Evolutionary conservation across 2,888 invertebrate genomes (phyloP).

Genomic region (Heterodera filipjevi): DNA sequence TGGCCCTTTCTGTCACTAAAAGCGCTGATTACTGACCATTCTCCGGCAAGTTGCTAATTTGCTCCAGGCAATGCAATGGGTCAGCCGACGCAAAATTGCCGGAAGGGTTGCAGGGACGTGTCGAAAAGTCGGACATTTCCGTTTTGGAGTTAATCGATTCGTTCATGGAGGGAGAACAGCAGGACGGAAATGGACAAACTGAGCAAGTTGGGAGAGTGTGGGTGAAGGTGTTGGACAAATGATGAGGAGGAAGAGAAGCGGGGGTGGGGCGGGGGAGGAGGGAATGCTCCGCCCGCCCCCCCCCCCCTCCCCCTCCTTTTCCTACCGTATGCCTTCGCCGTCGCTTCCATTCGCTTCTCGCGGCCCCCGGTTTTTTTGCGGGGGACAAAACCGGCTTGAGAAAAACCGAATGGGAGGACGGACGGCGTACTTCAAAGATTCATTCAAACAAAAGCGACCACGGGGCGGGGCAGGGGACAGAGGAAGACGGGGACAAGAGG

Average conservation of each 20-base stretch:
- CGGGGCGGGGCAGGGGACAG: neutral
- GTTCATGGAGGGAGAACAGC: neutral
- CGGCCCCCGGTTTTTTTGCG: neutral
- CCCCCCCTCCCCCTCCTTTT: constrained; percentile 7
- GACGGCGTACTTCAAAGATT: constrained; percentile 14
- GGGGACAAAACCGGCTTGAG: constrained; percentile 12
- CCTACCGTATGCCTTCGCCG: constrained; percentile 15
- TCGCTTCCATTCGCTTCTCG: neutral
- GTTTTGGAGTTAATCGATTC: neutral
- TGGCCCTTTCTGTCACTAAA: neutral
- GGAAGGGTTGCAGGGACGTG: neutral
- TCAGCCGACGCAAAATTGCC: neutral
- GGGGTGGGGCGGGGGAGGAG: neutral
- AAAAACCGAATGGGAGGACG: neutral
- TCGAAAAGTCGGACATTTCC: neutral
- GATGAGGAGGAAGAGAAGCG: neutral
- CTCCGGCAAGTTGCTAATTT: constrained; percentile 18
- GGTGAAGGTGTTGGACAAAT: neutral
- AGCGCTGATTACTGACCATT: neutral
- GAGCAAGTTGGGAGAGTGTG: neutral
- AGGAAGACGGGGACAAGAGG: neutral
- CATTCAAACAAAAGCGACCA: constrained; percentile 14
- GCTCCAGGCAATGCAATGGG: constrained; percentile 5
- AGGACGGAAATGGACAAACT: neutral
- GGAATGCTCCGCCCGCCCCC: neutral